Base-by-base conservation (phyloP, 2,797 vertebrate genomes). In the Glyptemys insculpta region DNA sequence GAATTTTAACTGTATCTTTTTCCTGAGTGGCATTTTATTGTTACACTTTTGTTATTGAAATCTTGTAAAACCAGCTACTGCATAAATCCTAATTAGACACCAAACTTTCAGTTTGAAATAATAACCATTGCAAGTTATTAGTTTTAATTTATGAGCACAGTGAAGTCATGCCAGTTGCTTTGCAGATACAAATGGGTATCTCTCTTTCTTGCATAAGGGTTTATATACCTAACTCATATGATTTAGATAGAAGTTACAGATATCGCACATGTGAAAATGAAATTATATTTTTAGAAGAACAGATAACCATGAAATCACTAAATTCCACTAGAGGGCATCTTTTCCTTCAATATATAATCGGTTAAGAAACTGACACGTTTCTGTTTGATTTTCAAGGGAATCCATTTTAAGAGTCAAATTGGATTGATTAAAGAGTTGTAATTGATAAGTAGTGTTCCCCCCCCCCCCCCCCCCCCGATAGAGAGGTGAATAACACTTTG, bases 251-350 rank as follows among this genome's bases (percentile, higher is more conserved):
- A 8, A 49, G 8, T 49, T 44, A 76, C 4, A 29, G 41, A 29
- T 78, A 6, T 41, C 5, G 9, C n/a, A 72, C 37, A 72, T 11
- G 19, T 72, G 37, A 41, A 72, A 72, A 65, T n/a, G 34, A 65
- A 65, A 72, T 41, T 72, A 25, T 23, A 72, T 23, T 72, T 37
- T 72, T 72, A 41, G 68, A 65, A 65, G 34, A 68, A 23, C 37
- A 78, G 27, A 47, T 49, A 5, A 0, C 11, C 37, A 72, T 29
- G 23, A 56, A 68, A 78, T 18, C 44, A 49, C 44, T 78, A 49
- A 76, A 49, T 76, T 85, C 94, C 97, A 44, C 96, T 96, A 97
- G 97, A 62, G 92, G 95, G 96, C 96, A 84, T n/a, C 81, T 90
- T 34, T 9, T 80, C 83, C 84, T 90, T 90, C 81, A 4, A 9